A percentile compares a stretch with the other conserved stretches of the same genome.
These are phyloP conservation scores for Engraulis encrasicolus DNA, from an alignment of 2,113 vertebrate genomes.

Conservation along the genomic window DNA sequence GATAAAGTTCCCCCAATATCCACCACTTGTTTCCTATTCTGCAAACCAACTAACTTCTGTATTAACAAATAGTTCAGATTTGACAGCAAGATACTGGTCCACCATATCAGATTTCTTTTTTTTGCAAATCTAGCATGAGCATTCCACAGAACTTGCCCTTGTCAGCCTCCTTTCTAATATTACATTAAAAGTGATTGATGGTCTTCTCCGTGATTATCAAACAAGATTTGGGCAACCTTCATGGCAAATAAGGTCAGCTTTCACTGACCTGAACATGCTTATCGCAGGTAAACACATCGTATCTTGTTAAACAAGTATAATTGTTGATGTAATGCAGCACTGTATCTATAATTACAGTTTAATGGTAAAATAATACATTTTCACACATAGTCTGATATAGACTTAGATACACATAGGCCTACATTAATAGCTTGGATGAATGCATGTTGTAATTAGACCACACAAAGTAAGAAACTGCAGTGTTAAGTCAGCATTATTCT, in stretches of 20 bases:
- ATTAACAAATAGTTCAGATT: no score
- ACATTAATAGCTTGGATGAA: no score
- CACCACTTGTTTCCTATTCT: no score
- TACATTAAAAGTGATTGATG: not conserved
- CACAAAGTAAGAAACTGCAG: no score
- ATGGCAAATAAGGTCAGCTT: not conserved
- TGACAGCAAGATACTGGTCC: no score
- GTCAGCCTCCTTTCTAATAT: no score
- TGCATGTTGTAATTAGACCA: no score
- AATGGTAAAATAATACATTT: not conserved
- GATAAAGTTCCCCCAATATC: no score
- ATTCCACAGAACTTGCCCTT: no score
- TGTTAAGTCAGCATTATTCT: not conserved
- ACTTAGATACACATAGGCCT: not conserved
- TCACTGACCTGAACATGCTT: not conserved
- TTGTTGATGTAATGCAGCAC: not conserved
- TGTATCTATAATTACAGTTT: not conserved
- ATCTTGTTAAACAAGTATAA: conserved; percentile 2
- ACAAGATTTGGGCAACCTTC: not conserved
- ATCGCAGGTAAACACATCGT: not conserved
- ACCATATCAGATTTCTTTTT: no score
- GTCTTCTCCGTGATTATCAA: not conserved
- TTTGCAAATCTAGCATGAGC: no score
- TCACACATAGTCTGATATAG: not conserved
- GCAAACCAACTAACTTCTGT: no score